Percentiles rank a stretch among this genome's conserved stretches.
Evolutionary conservation across 2,888 invertebrate species (phyloP).

Genomic region (Carpatolechia fugitivella): DNA sequence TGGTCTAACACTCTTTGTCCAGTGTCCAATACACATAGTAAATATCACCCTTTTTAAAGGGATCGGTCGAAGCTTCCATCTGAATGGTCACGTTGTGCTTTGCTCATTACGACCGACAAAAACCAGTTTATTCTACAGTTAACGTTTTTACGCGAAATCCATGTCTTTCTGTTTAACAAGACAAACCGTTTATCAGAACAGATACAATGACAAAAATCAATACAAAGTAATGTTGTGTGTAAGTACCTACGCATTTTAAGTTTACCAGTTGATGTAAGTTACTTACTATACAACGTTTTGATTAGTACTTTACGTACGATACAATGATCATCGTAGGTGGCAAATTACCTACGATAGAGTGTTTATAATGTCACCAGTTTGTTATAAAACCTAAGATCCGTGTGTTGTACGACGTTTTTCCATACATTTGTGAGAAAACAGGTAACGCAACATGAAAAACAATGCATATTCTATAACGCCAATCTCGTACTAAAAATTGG

Average conservation of each 20-base stretch:
- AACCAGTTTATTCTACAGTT: constrained; percentile 51
- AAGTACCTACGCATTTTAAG: background rate
- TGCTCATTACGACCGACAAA: constrained; percentile 38
- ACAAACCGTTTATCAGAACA: constrained; percentile 46
- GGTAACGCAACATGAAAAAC: no score
- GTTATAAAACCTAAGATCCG: no score
- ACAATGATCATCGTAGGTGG: no score
- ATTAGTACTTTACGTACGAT: no score
- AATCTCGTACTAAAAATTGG: no score
- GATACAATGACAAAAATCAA: constrained; percentile 57
- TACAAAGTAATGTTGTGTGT: constrained; percentile 22
- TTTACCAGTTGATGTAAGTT: no score
- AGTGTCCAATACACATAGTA: constrained; percentile 33
- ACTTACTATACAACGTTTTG: no score
- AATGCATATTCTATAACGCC: no score
- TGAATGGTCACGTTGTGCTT: constrained; percentile 43
- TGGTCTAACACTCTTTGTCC: background rate
- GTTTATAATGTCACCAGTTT: no score
- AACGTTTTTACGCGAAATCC: constrained; percentile 52
- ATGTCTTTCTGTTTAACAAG: constrained; percentile 28
- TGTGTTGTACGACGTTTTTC: no score
- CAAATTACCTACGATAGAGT: no score
- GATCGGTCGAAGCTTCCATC: constrained; percentile 31
- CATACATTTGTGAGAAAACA: no score
- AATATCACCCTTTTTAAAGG: constrained; percentile 45